Base-by-base conservation (phyloP, 2,888 invertebrate genomes). In the Andrena bucephala region DNA sequence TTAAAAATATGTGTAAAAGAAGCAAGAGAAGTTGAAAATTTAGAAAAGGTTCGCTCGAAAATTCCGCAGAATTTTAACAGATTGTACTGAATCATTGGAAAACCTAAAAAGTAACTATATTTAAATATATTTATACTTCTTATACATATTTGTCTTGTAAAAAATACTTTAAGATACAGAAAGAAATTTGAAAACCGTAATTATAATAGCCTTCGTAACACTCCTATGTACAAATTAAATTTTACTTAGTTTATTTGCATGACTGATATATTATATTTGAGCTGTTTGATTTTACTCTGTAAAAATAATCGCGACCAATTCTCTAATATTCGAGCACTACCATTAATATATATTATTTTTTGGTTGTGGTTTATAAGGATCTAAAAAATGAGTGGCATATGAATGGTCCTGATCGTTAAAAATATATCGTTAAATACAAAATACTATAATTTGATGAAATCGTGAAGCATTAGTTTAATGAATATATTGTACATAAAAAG, bases 361-460 rank as follows among this genome's bases (percentile, higher is more conserved):
- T 69, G 54, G 65, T 70, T 75, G 66, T 74, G 68, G 67, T 71
- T 77, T 73, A 75, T 68, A 66, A 76, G 52, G 6, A 71, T 52
- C 74, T 73, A 77, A 3, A 59, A 70, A 70, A 69, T 69, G 69
- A 68, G 48, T 67, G 36, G 57, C 54, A 76, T 86, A 78, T 36
- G 66, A 83, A 63, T 70, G 74, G 68, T 71, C 72, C 67, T 75
- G 71, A 76, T 54, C 57, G 65, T 66, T 73, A 75, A 67, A 29
- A 67, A 50, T 65, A 69, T 77, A 72, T 75, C 65, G 65, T 62
- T 69, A 69, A 80, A 60, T 74, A 72, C n/a, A 75, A 63, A 81
- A 65, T 65, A 27, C 31, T 77, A 52, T 62, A 81, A 83, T 68
- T 68, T 75, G 52, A 76, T 77, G 72, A 73, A 86, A 88, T 84